Conservation (phyloP, 37 sponge, comb jelly and placozoan genomes). For the Ephydatia muelleri region DNA sequence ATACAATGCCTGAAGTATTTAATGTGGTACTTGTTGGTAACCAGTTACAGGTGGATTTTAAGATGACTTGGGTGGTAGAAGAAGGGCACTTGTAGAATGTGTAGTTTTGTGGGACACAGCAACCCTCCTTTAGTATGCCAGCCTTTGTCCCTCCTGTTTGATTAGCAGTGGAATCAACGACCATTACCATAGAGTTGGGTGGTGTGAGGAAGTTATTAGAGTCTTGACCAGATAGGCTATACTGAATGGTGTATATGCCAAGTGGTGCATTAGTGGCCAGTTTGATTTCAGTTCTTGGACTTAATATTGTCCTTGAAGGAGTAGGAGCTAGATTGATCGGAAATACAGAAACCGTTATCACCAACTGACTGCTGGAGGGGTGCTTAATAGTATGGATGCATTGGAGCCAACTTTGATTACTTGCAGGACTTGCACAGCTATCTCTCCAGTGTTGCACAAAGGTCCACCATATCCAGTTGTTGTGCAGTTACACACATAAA, state of each 20-base stretch:
- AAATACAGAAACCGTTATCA: neutral
- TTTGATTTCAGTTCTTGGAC: neutral
- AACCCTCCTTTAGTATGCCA: neutral
- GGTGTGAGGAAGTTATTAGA: neutral
- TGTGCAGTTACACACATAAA: neutral
- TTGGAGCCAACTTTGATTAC: neutral
- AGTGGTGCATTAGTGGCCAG: neutral
- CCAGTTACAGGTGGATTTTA: neutral
- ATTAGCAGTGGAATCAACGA: neutral
- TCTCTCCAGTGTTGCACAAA: neutral
- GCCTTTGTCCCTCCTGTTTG: neutral
- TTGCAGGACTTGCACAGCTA: neutral
- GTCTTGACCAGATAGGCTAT: neutral
- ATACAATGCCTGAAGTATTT: neutral
- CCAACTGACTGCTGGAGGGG: neutral
- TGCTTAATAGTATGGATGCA: neutral
- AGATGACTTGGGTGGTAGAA: neutral
- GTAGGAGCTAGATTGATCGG: neutral
- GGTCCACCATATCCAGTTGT: neutral
- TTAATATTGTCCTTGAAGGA: neutral
- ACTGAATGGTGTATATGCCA: neutral
- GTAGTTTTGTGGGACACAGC: neutral
- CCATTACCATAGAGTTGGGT: neutral
- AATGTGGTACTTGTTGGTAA: neutral
- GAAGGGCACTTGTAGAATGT: neutral